Percentiles rank a stretch among this genome's conserved stretches.
Evolutionary conservation across 2,888 invertebrate species (phyloP).

Genomic region (Dynastes maya): DNA sequence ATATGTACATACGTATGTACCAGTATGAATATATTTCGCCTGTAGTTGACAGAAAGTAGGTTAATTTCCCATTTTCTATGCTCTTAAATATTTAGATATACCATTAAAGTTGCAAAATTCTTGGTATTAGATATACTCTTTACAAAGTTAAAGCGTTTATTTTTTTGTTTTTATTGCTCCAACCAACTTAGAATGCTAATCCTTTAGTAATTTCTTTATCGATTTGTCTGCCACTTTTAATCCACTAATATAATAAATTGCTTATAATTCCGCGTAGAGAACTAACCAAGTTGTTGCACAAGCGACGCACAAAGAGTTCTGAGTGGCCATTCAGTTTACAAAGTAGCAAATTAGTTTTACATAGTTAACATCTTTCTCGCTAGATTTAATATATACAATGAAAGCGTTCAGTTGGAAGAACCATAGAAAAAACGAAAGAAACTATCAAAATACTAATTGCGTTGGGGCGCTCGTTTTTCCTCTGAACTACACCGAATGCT

Average conservation of each 20-base stretch:
- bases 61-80: no score
- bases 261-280: slow-evolving; percentile 10
- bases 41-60: no score
- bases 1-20: no score
- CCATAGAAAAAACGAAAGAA: slow-evolving; percentile 29
- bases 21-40: no score
- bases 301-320: slow-evolving; percentile 11
- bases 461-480: not conserved
- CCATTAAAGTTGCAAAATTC: no score
- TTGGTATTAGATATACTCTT: no score
- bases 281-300: slow-evolving; percentile 31
- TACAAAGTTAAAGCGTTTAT: no score
- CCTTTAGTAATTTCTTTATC: not conserved
- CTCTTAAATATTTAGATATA: no score
- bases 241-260: not conserved
- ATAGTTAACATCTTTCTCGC: slow-evolving; percentile 48
- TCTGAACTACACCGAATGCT: slow-evolving; percentile 20
- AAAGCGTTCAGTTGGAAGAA: slow-evolving; percentile 30
- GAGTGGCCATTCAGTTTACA: slow-evolving; percentile 39
- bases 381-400: slow-evolving; percentile 48
- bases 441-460: slow-evolving; percentile 38
- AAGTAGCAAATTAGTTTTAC: slow-evolving; percentile 44
- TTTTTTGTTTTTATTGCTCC: no score
- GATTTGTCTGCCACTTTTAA: not conserved
- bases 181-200: no score